Evolutionary conservation across 2,113 vertebrate species (phyloP).

Genomic region (Epinephelus cyanopodus): DNA sequence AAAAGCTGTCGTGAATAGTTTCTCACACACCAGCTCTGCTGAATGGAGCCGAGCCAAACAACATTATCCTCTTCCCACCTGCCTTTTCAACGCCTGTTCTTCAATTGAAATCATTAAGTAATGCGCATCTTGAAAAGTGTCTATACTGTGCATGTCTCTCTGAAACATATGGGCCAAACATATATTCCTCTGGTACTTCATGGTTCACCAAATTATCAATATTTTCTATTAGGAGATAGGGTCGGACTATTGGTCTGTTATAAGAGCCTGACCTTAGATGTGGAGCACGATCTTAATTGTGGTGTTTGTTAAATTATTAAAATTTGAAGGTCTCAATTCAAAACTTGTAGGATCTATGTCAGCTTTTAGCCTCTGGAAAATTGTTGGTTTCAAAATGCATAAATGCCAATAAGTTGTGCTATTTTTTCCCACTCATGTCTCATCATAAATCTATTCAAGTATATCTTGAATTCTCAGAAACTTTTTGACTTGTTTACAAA

Average conservation of each 20-base stretch:
- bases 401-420: constrained; percentile 9
- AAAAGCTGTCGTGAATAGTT: constrained; percentile 29
- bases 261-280: constrained; percentile 3
- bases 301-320: constrained; percentile 39
- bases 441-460: constrained; percentile 35
- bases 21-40: constrained; percentile 25
- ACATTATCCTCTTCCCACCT: not conserved
- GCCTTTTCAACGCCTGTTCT: not conserved
- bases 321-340: constrained; percentile 11
- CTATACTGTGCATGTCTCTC: not conserved
- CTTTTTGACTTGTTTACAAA: constrained; percentile 73
- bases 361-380: not conserved
- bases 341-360: constrained; percentile 8
- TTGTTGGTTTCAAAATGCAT: constrained; percentile 35
- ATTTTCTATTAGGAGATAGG: no score
- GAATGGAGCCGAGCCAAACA: constrained; percentile 1
- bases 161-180: not conserved
- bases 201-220: no score
- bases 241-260: not conserved
- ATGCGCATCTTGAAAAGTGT: not conserved
- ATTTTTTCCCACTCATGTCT: constrained; percentile 16
- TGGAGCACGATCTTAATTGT: not conserved
- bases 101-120: not conserved
- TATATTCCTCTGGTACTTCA: not conserved
- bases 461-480: constrained; percentile 50